Percentiles rank a stretch among this genome's conserved stretches.
These are phyloP conservation scores for Gasterosteus nipponicus DNA, from an alignment of 2,113 vertebrate species.

Conservation along the genomic window DNA sequence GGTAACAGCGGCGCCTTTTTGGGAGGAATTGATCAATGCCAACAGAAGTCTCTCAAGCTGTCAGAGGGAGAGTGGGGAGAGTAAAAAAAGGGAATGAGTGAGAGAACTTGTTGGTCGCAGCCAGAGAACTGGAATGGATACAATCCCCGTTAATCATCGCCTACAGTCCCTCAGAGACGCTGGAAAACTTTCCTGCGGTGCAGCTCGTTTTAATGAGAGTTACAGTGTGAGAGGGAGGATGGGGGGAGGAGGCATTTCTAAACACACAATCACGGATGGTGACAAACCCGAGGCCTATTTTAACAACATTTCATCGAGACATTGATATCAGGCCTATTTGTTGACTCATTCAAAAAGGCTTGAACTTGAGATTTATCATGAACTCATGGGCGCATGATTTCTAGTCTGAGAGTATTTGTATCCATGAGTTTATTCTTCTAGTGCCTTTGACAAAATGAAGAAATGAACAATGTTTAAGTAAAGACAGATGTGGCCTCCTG, in stretches of 20 bases:
- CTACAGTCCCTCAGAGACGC: constrained; percentile 8
- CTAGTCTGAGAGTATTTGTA: no score
- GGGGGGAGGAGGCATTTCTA: neutral
- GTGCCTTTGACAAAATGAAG: neutral
- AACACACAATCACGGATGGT: constrained; percentile 1
- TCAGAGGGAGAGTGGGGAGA: neutral
- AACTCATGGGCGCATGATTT: no score
- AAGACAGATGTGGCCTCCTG: neutral
- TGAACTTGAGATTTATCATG: no score
- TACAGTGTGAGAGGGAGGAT: neutral
- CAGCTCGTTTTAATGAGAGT: constrained; percentile 43
- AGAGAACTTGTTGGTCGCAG: constrained; percentile 1
- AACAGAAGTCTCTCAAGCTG: constrained; percentile 7
- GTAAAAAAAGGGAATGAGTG: neutral
- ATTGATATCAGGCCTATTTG: neutral
- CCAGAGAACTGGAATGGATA: neutral
- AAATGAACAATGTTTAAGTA: neutral
- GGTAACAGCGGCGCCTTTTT: constrained; percentile 14
- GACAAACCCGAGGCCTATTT: neutral
- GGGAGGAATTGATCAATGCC: constrained; percentile 20
- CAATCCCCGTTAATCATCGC: constrained; percentile 20
- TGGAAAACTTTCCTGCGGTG: constrained; percentile 24
- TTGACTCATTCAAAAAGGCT: no score
- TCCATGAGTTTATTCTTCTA: no score
- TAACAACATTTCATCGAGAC: neutral